phyloP scores from a whole-genome alignment of 2,797 vertebrate species.

The Protosalanx chinensis region DNA sequence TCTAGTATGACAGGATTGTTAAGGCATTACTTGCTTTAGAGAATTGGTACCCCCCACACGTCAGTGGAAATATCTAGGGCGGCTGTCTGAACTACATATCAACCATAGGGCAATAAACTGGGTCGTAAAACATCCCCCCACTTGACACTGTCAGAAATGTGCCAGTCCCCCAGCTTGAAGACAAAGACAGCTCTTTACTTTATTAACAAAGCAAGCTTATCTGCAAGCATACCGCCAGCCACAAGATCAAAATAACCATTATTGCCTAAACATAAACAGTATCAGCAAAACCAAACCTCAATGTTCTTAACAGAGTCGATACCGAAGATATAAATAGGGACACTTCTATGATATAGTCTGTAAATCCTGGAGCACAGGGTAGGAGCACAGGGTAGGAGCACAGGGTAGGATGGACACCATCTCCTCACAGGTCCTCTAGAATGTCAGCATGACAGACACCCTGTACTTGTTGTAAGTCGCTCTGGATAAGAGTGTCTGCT shows the following conservation, averaged over 20 bases:
- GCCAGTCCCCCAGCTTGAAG: not conserved
- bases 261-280: not conserved
- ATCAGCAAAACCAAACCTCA: not conserved
- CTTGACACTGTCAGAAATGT: not conserved
- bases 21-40: conserved; percentile 46
- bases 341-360: conserved; percentile 11
- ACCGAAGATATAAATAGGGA: conserved; percentile 13
- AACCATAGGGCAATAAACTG: not conserved
- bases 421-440: not conserved
- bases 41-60: conserved; percentile 19
- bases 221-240: not conserved
- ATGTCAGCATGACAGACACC: not conserved
- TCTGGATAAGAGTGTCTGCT: no score
- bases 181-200: not conserved
- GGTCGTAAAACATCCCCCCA: not conserved
- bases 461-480: no score
- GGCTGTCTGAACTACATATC: not conserved
- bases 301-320: conserved; percentile 4
- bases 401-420: not conserved
- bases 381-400: not conserved
- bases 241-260: not conserved
- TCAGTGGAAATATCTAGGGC: not conserved
- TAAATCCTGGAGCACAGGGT: conserved; percentile 12
- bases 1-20: conserved; percentile 72
- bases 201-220: not conserved